Conservation (phyloP, 2,797 vertebrate genomes). For the Argyrosomus regius region DNA sequence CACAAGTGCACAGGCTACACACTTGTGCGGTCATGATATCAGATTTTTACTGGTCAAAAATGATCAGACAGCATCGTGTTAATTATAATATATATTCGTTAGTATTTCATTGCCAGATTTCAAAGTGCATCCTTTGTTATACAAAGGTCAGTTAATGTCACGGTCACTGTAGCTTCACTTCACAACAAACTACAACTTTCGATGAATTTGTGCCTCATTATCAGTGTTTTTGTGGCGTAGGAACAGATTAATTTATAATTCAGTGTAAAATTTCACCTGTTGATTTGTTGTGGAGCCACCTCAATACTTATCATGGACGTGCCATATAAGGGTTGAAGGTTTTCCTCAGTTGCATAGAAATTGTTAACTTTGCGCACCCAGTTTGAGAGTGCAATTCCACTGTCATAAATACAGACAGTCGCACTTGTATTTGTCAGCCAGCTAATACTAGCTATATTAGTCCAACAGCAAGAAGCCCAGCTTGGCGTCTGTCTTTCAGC, state of each 20-base stretch:
- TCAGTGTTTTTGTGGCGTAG: background rate
- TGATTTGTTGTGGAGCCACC: slow-evolving; percentile 2
- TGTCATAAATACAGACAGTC: too few species aligned
- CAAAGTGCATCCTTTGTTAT: background rate
- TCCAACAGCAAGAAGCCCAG: too few species aligned
- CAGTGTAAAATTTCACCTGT: slow-evolving; percentile 23
- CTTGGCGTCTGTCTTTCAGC: too few species aligned
- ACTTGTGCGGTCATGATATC: slow-evolving; percentile 24
- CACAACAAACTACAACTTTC: background rate
- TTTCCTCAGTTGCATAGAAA: background rate
- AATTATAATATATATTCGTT: background rate
- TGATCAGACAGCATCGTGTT: background rate
- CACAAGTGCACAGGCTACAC: slow-evolving; percentile 44
- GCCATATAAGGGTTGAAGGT: background rate
- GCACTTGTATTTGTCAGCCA: too few species aligned
- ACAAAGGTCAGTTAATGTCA: slow-evolving; percentile 2
- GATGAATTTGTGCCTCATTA: slow-evolving; percentile 5
- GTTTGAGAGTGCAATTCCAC: too few species aligned
- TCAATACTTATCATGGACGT: background rate
- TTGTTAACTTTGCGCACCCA: background rate
- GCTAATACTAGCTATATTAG: too few species aligned
- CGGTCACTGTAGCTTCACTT: background rate
- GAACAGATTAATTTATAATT: slow-evolving; percentile 9
- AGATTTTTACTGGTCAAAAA: background rate
- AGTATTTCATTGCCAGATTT: background rate